Base-by-base conservation (phyloP, 2,113 vertebrate genomes). In the Labrus mixtus region DNA sequence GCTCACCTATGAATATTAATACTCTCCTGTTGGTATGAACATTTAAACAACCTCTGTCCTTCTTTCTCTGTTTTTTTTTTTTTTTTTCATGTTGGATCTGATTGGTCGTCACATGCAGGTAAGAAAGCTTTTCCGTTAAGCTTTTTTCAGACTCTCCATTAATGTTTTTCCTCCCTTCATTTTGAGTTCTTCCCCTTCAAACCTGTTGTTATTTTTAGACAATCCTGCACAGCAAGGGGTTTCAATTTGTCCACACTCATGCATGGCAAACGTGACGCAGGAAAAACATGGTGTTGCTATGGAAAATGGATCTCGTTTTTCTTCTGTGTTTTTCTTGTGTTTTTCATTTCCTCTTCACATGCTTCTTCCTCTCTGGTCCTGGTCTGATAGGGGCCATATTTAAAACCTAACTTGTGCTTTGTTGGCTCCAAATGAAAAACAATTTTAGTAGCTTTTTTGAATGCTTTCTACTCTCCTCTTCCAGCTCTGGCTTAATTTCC, bases 361-460 rank as follows among this genome's bases (percentile, higher is more conserved):
- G 13, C 41, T 59, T 46, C 37, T 68, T 66, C 75, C 36, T 62
- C 56, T 55, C 67, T 66, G 57, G 74, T 25, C 60, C 9, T 53
- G 61, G 62, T 76, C 62, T 79, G 55, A 73, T 77, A 22, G 41
- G 70, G 68, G 84, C 84, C 85, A 81, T 83, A 74, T 89, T 87
- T 87, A 88, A 87, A 83, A 72, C 69, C 65, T 83, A 64, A 81
- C 74, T 84, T 88, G 72, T 79, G 61, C 85, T 51, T 84, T 85
- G 72, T 84, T 89, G 86, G 87, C 88, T 57, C 55, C 72, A 85
- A 82, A 91, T 87, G 29, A 33, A 74, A 87, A 88, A 66, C 89
- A 79, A 36, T 78, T 89, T 91, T 85, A 89, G 87, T 82, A 87
- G 81, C 75, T 76, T 79, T 76, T 79, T 78, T 93, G 87, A 78